These are phyloP conservation scores for Amia ocellicauda DNA, from an alignment of 2,113 vertebrate genomes.

Conservation along the genomic window DNA sequence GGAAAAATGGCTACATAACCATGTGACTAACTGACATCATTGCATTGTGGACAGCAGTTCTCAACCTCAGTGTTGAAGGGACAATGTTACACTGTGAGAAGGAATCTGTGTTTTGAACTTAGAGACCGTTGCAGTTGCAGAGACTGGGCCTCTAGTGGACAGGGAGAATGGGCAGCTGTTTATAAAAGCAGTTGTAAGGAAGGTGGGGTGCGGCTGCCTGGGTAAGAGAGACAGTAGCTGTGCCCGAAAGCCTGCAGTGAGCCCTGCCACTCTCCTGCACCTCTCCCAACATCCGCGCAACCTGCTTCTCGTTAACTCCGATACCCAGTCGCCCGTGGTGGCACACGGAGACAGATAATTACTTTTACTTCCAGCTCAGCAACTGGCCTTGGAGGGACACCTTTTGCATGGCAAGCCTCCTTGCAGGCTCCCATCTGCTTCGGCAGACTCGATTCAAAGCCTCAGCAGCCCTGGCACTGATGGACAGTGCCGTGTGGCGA, in stretches of 20 bases:
- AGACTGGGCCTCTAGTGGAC: neutral
- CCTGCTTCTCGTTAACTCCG: neutral
- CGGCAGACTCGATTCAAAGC: neutral
- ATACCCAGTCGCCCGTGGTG: neutral
- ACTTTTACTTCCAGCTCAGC: constrained; percentile 12
- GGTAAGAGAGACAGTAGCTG: neutral
- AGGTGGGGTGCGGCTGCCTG: neutral
- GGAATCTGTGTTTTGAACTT: too few species aligned
- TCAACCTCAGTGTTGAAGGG: too few species aligned
- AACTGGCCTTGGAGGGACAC: neutral
- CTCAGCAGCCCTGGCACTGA: neutral
- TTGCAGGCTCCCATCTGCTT: neutral
- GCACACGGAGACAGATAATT: neutral
- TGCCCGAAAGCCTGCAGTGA: neutral
- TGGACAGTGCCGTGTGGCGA: neutral
- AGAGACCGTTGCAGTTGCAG: neutral
- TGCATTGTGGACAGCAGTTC: too few species aligned
- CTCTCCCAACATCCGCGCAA: neutral
- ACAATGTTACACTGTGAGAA: too few species aligned
- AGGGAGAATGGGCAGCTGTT: too few species aligned
- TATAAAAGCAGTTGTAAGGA: neutral
- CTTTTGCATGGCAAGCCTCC: neutral
- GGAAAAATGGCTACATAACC: too few species aligned
- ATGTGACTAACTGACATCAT: too few species aligned
- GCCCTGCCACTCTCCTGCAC: neutral